Conservation (phyloP, 2,113 vertebrate genomes). For the Mus musculus region DNA sequence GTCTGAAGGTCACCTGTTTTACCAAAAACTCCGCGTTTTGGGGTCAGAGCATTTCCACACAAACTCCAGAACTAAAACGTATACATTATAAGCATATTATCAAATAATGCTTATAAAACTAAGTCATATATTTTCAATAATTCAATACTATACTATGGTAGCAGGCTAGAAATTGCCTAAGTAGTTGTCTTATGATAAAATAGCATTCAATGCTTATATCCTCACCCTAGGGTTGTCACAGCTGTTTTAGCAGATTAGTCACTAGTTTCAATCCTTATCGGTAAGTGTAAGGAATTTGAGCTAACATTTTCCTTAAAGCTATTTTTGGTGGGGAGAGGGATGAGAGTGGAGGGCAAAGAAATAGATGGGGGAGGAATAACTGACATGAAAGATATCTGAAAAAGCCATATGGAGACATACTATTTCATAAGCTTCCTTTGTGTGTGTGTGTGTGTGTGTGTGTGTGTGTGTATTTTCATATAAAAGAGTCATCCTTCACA, state of each 20-base stretch:
- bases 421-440: background rate
- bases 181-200: constrained; percentile 31
- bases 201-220: background rate
- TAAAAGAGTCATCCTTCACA: background rate
- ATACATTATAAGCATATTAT: constrained; percentile 62
- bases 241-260: constrained; percentile 18
- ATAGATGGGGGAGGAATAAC: background rate
- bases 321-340: background rate
- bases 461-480: background rate
- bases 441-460: background rate
- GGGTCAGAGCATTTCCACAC: constrained; percentile 97
- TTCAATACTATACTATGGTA: background rate
- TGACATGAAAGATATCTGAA: background rate
- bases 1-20: constrained; percentile 99
- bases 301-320: constrained; percentile 26
- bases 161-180: constrained; percentile 48
- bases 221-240: constrained; percentile 6
- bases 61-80: constrained; percentile 97
- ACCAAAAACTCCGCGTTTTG: constrained; percentile 97
- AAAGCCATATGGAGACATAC: background rate
- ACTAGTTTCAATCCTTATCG: constrained; percentile 52
- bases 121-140: constrained; percentile 19
- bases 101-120: constrained; percentile 45
- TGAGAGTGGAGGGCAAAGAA: background rate
- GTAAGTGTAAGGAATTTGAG: constrained; percentile 14